phyloP scores from a whole-genome alignment of 1,140 invertebrate species.

The Drosophila kurseongensis region DNA sequence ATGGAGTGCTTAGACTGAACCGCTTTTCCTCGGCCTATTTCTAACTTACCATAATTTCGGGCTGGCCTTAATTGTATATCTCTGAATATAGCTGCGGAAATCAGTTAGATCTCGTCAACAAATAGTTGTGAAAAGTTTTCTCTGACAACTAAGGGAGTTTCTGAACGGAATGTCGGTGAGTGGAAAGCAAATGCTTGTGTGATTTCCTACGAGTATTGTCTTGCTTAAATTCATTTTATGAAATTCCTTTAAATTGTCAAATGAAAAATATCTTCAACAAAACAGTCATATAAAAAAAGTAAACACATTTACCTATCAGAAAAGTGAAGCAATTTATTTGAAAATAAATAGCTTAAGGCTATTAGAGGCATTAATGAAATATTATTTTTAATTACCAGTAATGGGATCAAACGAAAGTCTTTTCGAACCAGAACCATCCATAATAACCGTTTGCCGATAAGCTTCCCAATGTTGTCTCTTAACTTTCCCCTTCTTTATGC shows the following conservation, averaged over 20 bases:
- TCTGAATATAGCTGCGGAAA: not conserved
- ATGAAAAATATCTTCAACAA: too few relatives aligned
- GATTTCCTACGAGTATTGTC: too few relatives aligned
- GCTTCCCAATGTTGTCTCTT: constrained; percentile 13
- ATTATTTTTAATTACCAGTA: not conserved
- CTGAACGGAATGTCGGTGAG: not conserved
- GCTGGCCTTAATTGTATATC: not conserved
- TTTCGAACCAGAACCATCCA: constrained; percentile 14
- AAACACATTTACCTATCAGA: too few relatives aligned
- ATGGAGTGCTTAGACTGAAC: too few relatives aligned
- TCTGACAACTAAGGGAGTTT: too few relatives aligned
- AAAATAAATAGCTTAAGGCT: too few relatives aligned
- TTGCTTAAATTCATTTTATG: too few relatives aligned
- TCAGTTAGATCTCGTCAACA: not conserved
- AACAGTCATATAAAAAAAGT: too few relatives aligned
- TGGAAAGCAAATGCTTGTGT: not conserved
- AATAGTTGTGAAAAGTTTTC: not conserved
- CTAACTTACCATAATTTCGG: not conserved
- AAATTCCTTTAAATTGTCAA: too few relatives aligned
- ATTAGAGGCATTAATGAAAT: too few relatives aligned
- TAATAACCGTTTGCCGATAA: constrained; percentile 12
- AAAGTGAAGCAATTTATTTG: too few relatives aligned
- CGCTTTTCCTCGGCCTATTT: not conserved
- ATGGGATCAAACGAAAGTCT: constrained; percentile 32
- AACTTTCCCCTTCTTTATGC: constrained; percentile 50